A percentile compares a stretch with the other conserved stretches of the same genome.
These are phyloP conservation scores for Eremophila alpestris DNA, from an alignment of 2,797 vertebrate genomes.

Conservation along the genomic window DNA sequence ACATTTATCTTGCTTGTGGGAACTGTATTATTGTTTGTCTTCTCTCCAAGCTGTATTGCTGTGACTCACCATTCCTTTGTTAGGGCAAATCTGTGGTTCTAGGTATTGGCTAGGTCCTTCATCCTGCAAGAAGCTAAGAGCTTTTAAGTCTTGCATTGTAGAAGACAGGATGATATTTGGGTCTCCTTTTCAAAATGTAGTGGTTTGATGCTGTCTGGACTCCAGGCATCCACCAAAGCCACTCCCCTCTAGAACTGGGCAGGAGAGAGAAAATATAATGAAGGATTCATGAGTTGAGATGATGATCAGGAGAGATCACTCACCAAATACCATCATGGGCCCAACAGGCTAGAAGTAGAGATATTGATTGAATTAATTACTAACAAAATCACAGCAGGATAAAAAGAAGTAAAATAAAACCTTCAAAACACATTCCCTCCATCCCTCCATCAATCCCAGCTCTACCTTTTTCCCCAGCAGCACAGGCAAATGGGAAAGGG, in stretches of 20 bases:
- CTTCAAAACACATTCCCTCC: neutral
- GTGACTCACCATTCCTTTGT: neutral
- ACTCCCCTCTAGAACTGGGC: neutral
- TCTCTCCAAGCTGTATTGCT: neutral
- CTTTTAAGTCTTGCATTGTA: neutral
- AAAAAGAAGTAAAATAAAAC: neutral
- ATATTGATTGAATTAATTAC: neutral
- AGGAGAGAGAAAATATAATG: neutral
- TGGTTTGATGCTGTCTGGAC: neutral
- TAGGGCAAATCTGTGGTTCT: neutral
- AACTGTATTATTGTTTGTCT: neutral
- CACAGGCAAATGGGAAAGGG: neutral
- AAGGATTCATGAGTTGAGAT: neutral
- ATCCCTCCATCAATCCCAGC: fast-evolving
- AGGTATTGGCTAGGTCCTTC: neutral
- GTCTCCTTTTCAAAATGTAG: neutral
- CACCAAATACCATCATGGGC: neutral
- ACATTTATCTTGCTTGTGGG: neutral
- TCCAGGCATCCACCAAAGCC: neutral
- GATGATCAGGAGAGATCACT: fast-evolving
- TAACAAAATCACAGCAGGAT: neutral
- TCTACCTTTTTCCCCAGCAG: neutral
- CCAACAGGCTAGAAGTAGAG: neutral
- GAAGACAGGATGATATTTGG: neutral
- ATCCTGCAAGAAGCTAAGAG: neutral